Evolutionary conservation across 1,140 invertebrate genomes (phyloP).

Genomic region (Halyomorpha halys): DNA sequence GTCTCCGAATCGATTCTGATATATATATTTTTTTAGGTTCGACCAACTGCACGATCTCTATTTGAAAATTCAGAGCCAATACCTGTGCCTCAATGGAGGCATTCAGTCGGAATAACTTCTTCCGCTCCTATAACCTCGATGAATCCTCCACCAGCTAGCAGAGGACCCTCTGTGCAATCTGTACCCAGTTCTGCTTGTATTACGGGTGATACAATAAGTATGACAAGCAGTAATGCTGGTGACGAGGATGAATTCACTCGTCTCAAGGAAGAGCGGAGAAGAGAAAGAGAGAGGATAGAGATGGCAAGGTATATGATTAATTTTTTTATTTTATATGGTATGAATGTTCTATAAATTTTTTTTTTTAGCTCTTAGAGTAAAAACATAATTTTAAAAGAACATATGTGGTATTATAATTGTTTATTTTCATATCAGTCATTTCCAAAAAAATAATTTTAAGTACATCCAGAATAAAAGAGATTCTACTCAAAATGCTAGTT

Average conservation of each 20-base stretch:
- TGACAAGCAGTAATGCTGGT: conserved; percentile 21
- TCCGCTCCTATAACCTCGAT: neutral
- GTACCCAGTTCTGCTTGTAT: neutral
- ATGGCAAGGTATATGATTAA: conserved; percentile 22
- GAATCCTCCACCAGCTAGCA: neutral
- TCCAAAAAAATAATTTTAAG: too few species aligned
- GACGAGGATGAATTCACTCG: conserved; percentile 31
- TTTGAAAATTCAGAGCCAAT: neutral
- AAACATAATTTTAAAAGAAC: too few species aligned
- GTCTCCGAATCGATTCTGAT: too few species aligned
- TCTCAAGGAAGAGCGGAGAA: conserved; percentile 29
- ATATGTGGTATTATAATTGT: too few species aligned
- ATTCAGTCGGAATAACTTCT: neutral
- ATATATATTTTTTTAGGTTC: neutral
- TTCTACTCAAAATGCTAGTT: too few species aligned
- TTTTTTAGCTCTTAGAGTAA: too few species aligned
- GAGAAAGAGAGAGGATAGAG: conserved; percentile 27
- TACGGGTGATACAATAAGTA: neutral
- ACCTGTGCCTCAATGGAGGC: neutral
- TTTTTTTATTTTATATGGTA: too few species aligned
- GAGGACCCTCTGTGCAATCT: neutral
- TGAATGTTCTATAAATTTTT: too few species aligned
- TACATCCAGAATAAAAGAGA: too few species aligned
- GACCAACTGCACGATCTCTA: neutral
- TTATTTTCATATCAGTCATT: too few species aligned